phyloP scores from a whole-genome alignment of 2,797 vertebrate species.

The Eulemur mongoz region DNA sequence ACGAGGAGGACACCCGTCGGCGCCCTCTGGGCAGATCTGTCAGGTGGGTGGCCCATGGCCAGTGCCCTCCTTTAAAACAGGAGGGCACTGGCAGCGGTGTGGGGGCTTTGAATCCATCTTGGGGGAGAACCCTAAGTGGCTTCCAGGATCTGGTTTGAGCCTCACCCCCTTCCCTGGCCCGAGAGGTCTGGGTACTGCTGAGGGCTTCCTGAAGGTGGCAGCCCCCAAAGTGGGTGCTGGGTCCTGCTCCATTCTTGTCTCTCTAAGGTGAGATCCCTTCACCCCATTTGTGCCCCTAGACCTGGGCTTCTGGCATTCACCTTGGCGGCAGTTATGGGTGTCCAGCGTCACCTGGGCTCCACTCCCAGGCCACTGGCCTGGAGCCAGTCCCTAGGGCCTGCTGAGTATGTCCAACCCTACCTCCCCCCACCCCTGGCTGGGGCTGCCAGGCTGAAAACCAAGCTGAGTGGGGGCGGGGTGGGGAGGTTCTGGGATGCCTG shows the following conservation, averaged over 20 bases:
- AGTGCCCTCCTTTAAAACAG: not conserved
- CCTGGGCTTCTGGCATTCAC: not conserved
- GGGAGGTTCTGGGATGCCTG: not conserved
- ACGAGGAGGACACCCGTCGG: constrained; percentile 81
- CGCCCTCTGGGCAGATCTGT: constrained; percentile 77
- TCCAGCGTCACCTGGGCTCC: constrained; percentile 69
- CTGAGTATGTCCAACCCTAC: not conserved
- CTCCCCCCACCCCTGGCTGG: not conserved
- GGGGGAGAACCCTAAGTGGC: not conserved
- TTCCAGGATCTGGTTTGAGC: not conserved
- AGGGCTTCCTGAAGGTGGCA: not conserved
- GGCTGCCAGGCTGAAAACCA: constrained; percentile 44
- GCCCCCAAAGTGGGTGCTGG: not conserved
- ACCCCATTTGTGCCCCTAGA: not conserved
- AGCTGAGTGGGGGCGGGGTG: not conserved
- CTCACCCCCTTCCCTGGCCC: not conserved
- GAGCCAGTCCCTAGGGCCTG: constrained; percentile 47
- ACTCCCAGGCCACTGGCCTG: constrained; percentile 51
- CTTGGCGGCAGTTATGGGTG: constrained; percentile 22
- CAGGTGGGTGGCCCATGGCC: constrained; percentile 78
- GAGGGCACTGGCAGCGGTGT: not conserved
- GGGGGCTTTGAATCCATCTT: not conserved
- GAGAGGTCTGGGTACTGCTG: not conserved
- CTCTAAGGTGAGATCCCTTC: not conserved
- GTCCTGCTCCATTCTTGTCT: not conserved